A percentile compares a stretch with the other conserved stretches of the same genome.
Conservation (phyloP, 2,888 invertebrate species). For the Lasioglossum malachurum region DNA sequence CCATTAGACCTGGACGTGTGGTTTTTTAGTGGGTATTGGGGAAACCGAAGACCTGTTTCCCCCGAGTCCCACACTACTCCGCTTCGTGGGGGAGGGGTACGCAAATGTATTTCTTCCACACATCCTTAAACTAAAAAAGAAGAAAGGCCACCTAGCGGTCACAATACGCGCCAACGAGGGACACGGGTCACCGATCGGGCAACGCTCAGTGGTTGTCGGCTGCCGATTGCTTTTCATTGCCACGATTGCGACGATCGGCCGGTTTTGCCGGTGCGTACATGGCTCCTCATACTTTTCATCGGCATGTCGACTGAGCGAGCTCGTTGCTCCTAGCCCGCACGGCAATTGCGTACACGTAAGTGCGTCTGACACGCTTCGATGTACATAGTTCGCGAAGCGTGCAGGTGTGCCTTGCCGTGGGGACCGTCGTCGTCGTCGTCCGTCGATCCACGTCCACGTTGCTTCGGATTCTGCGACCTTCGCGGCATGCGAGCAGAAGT, state of each 20-base stretch:
- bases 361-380: conserved; percentile 58
- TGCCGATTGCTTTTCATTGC: neutral
- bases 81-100: too few species aligned
- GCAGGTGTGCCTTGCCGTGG: conserved; percentile 54
- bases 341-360: conserved; percentile 52
- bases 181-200: neutral
- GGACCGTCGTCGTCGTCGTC: conserved; percentile 4
- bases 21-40: too few species aligned
- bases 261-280: neutral
- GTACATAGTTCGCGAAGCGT: conserved; percentile 52
- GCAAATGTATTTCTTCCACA: too few species aligned
- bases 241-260: conserved; percentile 1
- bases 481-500: conserved; percentile 45
- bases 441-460: conserved; percentile 24
- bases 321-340: conserved; percentile 55
- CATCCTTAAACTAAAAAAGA: too few species aligned
- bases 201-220: too few species aligned
- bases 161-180: neutral
- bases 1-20: too few species aligned
- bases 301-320: conserved; percentile 21
- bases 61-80: too few species aligned
- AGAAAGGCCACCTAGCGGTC: too few species aligned
- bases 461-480: conserved; percentile 46
- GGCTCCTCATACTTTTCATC: conserved; percentile 36
- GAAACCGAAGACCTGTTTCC: too few species aligned